A percentile compares a stretch with the other conserved stretches of the same genome.
Evolutionary conservation across 2,113 vertebrate genomes (phyloP).

Genomic region (Ranitomeya imitator): DNA sequence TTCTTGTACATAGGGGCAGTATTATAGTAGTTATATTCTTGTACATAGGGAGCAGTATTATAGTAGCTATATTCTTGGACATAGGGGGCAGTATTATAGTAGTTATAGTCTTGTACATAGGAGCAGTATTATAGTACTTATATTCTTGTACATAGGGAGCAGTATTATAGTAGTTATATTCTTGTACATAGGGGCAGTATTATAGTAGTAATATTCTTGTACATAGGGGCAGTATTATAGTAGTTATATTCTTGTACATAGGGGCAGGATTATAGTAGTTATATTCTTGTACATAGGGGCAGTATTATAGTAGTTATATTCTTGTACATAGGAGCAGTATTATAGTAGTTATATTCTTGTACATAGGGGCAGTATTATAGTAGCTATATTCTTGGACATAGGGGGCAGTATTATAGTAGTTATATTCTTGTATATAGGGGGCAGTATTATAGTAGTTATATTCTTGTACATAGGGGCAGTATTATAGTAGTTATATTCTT

Average conservation of each 20-base stretch:
- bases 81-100: no score
- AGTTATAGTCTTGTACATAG: no score
- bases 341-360: constrained; percentile 9
- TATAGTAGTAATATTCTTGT: no score
- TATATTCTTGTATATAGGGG: neutral
- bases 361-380: constrained; percentile 4
- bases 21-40: neutral
- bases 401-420: neutral
- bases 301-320: constrained; percentile 16
- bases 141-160: no score
- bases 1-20: no score
- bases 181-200: no score
- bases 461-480: neutral
- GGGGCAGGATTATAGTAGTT: neutral
- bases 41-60: neutral
- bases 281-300: constrained; percentile 1
- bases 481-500: constrained; percentile 6
- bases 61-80: neutral
- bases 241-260: no score
- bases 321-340: neutral
- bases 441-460: neutral
- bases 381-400: neutral
- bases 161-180: no score
- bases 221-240: no score
- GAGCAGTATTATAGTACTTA: no score